Percentiles rank a stretch among this genome's conserved stretches.
phyloP scores from a whole-genome alignment of 1,140 invertebrate species.

The Pseudobourletiella spinata region DNA sequence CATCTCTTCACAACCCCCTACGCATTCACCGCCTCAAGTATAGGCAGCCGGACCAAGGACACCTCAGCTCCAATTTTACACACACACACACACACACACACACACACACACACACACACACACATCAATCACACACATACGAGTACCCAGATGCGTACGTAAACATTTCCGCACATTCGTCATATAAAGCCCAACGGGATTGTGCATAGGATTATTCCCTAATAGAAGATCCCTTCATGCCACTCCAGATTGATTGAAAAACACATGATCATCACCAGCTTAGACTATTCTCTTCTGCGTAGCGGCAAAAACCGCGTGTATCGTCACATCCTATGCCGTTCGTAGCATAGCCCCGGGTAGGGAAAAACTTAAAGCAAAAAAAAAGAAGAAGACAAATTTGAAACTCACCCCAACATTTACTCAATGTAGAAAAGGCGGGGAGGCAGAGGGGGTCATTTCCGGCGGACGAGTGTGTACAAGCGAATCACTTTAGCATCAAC shows the following conservation, averaged over 20 bases:
- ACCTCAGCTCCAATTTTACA: neutral
- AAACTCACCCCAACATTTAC: conserved; percentile 13
- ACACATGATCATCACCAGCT: neutral
- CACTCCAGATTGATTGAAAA: too few relatives aligned
- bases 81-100: neutral
- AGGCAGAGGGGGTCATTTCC: conserved; percentile 2
- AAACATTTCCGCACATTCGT: too few relatives aligned
- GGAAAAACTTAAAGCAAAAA: neutral
- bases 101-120: too few relatives aligned
- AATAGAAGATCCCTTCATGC: too few relatives aligned
- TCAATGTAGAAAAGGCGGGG: conserved; percentile 6
- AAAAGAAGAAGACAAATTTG: neutral
- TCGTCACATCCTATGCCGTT: neutral
- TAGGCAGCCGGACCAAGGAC: neutral
- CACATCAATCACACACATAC: neutral
- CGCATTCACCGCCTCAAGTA: neutral
- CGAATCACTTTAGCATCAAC: neutral
- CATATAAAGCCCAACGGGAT: too few relatives aligned
- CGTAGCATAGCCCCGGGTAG: neutral
- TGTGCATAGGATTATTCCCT: too few relatives aligned
- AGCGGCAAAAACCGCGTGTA: too few relatives aligned
- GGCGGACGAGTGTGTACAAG: neutral
- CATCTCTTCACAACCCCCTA: too few relatives aligned
- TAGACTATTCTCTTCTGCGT: neutral
- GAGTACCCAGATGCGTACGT: neutral